phyloP scores from a whole-genome alignment of 2,113 vertebrate species.

The Oenanthe oenanthe region DNA sequence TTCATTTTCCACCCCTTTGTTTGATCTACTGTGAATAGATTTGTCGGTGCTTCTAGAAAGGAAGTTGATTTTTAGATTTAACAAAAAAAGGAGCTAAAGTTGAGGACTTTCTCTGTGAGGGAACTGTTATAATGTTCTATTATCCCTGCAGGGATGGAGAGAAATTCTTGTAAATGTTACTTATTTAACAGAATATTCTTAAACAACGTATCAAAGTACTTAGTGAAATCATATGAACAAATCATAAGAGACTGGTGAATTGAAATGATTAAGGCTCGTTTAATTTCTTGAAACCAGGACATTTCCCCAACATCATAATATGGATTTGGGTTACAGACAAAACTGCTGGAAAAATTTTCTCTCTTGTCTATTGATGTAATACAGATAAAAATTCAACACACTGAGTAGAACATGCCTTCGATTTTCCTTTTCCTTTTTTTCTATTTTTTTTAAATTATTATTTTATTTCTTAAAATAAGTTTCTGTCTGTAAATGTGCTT shows the following conservation, averaged over 20 bases:
- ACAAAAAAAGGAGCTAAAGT: slow-evolving; percentile 32
- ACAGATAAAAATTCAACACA: background rate
- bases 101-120: slow-evolving; percentile 48
- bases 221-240: slow-evolving; percentile 47
- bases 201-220: slow-evolving; percentile 46
- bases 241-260: slow-evolving; percentile 34
- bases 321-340: slow-evolving; percentile 32
- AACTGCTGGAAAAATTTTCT: slow-evolving; percentile 8
- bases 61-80: slow-evolving; percentile 47
- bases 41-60: slow-evolving; percentile 24
- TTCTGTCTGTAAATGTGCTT: background rate
- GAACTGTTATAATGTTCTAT: slow-evolving; percentile 53
- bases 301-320: slow-evolving; percentile 16
- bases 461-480: background rate
- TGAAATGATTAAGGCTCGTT: slow-evolving; percentile 23
- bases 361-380: background rate
- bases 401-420: background rate
- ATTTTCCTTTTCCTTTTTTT: background rate
- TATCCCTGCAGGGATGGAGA: slow-evolving; percentile 54
- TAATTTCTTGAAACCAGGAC: slow-evolving; percentile 50
- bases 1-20: background rate
- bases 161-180: slow-evolving; percentile 63
- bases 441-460: background rate
- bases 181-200: slow-evolving; percentile 68
- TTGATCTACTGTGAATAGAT: slow-evolving; percentile 30